Evolutionary conservation across 2,888 invertebrate genomes (phyloP), one percentile per base, ranked within the genome.

Genomic region (Tupiocoris notatus): DNA sequence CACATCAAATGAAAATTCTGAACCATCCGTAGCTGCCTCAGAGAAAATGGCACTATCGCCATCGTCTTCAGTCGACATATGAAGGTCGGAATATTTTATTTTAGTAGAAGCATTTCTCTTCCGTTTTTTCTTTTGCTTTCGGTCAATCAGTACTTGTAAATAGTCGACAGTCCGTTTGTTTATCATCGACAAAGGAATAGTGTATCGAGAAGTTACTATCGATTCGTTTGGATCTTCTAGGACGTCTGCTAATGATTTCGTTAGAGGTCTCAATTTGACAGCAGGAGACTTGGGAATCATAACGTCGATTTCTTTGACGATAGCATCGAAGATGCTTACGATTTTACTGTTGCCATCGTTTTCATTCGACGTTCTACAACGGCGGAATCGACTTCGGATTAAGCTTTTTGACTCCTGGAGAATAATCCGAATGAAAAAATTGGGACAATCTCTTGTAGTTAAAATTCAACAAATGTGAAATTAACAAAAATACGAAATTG

Each of bases 181-280:
- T 18, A 73, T 73, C 73, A 73, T 61, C 18, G 62, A 17, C 6
- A 20, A 54, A 9, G 73, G 73, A 1, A 73, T 73, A 16, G 63
- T 17, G 56, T 73, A 73, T 2, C 62, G 17, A 25, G 62, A 17
- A 1, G 25, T 9, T 1, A 62, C 21, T 20, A 73, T 22, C 1
- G 73, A 73, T n/a, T 73, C 62, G 16, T 63, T 39, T n/a, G n/a
- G n/a, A 1, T 61, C 56, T 21, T 73, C 73, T 20, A 73, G n/a
- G 21, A 73, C 56, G 12, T 62, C 63, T 20, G 20, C 3, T 1
- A 73, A 25, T 12, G 62, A 39, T 54, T 63, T 73, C n/a, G 18
- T 1, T 9, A 7, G 24, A 9, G 24, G 9, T n/a, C 21, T 16
- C 18, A 22, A 18, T 7, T 63, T 9, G 22, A 18, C 6, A n/a